phyloP scores from a whole-genome alignment of 1,140 invertebrate species.

The Caerostris darwini region DNA sequence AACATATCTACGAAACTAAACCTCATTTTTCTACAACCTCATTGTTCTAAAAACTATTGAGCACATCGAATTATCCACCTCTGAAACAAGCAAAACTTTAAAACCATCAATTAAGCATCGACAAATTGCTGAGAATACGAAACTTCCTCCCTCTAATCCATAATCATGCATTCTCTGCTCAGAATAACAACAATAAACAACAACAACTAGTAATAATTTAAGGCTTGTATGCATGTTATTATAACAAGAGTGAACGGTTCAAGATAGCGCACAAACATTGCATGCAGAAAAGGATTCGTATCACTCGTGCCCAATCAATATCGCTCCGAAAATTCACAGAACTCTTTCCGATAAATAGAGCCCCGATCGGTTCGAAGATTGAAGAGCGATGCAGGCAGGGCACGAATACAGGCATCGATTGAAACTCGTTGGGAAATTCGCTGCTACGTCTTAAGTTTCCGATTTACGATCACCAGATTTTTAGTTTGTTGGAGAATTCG shows the following conservation, averaged over 20 bases:
- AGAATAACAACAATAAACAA: too few species aligned
- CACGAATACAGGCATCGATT: not conserved
- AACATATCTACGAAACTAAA: too few species aligned
- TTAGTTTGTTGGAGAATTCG: not conserved
- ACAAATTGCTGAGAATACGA: not conserved
- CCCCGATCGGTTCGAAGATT: not conserved
- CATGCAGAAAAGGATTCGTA: not conserved
- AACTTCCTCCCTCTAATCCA: too few species aligned
- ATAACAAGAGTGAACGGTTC: not conserved
- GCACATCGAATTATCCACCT: too few species aligned
- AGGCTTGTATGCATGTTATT: not conserved
- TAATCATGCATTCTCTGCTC: not conserved
- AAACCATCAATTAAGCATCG: not conserved
- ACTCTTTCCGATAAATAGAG: not conserved
- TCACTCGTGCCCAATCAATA: constrained; percentile 6
- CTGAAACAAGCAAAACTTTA: too few species aligned
- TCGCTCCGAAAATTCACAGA: not conserved
- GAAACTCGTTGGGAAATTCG: not conserved
- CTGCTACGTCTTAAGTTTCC: not conserved
- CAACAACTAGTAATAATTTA: not conserved
- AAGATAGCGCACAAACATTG: not conserved
- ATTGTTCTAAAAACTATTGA: too few species aligned
- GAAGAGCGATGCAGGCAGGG: not conserved
- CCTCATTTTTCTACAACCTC: too few species aligned
- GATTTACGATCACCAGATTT: not conserved